phyloP scores from a whole-genome alignment of 2,797 vertebrate genomes.

The Podarcis lilfordi region DNA sequence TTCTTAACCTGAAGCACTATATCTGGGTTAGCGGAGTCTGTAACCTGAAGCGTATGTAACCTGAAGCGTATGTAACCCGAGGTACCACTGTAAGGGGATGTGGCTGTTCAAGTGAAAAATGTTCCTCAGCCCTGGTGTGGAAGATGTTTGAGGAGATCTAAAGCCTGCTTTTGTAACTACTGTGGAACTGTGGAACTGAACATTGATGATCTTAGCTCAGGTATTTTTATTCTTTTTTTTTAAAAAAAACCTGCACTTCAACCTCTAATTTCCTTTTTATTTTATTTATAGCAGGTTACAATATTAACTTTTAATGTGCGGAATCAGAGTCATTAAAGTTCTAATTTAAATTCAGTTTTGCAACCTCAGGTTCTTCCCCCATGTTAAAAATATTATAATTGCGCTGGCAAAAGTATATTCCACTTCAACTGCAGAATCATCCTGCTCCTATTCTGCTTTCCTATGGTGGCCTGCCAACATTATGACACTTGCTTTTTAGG shows the following conservation, averaged over 20 bases:
- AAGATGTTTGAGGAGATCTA: neutral
- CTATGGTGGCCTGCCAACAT: constrained; percentile 29
- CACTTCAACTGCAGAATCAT: constrained; percentile 27
- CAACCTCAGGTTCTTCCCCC: neutral
- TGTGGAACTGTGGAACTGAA: constrained; percentile 15
- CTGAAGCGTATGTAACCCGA: too few species aligned
- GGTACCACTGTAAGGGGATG: too few species aligned
- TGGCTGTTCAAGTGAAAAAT: too few species aligned
- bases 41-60: too few species aligned
- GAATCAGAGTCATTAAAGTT: neutral
- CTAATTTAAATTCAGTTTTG: constrained; percentile 17
- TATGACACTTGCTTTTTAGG: constrained; percentile 55
- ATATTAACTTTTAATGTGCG: neutral
- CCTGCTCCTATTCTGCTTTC: constrained; percentile 12
- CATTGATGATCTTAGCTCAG: accelerated
- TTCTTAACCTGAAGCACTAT: too few species aligned
- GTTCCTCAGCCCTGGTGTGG: too few species aligned
- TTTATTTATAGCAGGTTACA: neutral
- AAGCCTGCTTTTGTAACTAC: constrained; percentile 14
- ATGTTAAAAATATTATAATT: neutral
- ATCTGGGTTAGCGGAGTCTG: too few species aligned
- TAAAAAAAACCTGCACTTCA: neutral
- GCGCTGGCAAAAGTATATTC: neutral
- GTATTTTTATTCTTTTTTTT: constrained; percentile 21
- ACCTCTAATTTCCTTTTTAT: neutral